These are phyloP conservation scores for Pollenia labialis DNA, from an alignment of 2,888 invertebrate species.

Conservation along the genomic window DNA sequence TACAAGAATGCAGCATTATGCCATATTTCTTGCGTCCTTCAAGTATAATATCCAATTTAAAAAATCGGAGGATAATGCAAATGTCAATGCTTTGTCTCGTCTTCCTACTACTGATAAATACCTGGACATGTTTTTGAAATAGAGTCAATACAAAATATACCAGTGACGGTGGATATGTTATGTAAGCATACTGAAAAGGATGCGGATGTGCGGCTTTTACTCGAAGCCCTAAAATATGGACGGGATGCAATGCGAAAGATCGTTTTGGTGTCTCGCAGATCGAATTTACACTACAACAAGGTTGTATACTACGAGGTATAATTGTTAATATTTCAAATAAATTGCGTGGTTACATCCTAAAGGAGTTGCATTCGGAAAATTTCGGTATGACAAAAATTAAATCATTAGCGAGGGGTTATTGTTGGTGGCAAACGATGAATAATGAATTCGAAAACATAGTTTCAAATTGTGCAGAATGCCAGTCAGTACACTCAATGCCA, in stretches of 20 bases:
- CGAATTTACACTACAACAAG: conserved; percentile 6
- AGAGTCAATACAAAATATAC: conserved; percentile 42
- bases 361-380: conserved; percentile 60
- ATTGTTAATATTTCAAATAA: conserved; percentile 62
- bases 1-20: conserved; percentile 74
- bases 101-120: conserved; percentile 21
- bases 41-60: conserved; percentile 45
- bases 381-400: conserved; percentile 58
- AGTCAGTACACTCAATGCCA: background rate
- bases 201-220: background rate
- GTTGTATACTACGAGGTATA: conserved; percentile 60
- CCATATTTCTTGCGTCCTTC: conserved; percentile 46
- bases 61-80: conserved; percentile 41
- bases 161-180: conserved; percentile 16
- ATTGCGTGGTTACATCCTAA: conserved; percentile 1
- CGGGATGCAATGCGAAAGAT: conserved; percentile 39
- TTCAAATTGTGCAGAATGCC: conserved; percentile 66
- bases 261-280: conserved; percentile 58
- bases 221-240: conserved; percentile 51
- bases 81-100: conserved; percentile 44
- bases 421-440: conserved; percentile 65
- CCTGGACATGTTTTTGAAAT: conserved; percentile 22
- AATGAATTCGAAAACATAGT: conserved; percentile 14
- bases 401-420: conserved; percentile 65
- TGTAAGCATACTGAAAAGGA: conserved; percentile 34